A percentile compares a stretch with the other conserved stretches of the same genome.
phyloP scores from a whole-genome alignment of 2,113 vertebrate genomes.

The Eonycteris spelaea region DNA sequence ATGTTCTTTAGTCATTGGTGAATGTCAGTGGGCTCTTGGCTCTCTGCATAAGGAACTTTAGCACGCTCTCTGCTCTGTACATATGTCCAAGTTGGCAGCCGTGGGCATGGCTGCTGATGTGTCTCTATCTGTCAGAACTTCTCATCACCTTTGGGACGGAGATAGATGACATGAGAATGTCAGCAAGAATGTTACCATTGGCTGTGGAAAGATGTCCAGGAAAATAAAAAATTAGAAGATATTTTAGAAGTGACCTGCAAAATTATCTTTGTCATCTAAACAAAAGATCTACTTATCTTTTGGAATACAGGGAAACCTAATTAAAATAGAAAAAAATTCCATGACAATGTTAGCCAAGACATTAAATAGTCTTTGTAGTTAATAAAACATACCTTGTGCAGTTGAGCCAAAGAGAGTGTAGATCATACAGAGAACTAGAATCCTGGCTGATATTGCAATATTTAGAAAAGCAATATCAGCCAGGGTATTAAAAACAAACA shows the following conservation, averaged over 20 bases:
- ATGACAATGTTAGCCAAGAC: background rate
- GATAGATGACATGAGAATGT: constrained; percentile 52
- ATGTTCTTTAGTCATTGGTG: constrained; percentile 67
- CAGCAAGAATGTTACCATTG: constrained; percentile 61
- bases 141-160: constrained; percentile 62
- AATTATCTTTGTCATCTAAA: constrained; percentile 37
- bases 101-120: constrained; percentile 65
- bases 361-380: background rate
- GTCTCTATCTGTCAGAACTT: constrained; percentile 71
- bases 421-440: background rate
- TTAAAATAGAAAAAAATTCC: background rate
- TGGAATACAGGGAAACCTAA: background rate
- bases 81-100: constrained; percentile 73
- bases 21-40: constrained; percentile 72
- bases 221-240: constrained; percentile 52
- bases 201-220: background rate
- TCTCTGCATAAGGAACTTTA: constrained; percentile 54
- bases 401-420: background rate
- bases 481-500: background rate
- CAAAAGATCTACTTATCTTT: background rate
- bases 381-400: constrained; percentile 20
- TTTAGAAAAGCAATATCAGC: background rate
- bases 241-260: constrained; percentile 26
- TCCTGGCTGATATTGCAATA: too few relatives aligned
- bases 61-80: constrained; percentile 63